Evolutionary conservation across 2,888 invertebrate species (phyloP).

Genomic region (Pandemis cinnamomeana): DNA sequence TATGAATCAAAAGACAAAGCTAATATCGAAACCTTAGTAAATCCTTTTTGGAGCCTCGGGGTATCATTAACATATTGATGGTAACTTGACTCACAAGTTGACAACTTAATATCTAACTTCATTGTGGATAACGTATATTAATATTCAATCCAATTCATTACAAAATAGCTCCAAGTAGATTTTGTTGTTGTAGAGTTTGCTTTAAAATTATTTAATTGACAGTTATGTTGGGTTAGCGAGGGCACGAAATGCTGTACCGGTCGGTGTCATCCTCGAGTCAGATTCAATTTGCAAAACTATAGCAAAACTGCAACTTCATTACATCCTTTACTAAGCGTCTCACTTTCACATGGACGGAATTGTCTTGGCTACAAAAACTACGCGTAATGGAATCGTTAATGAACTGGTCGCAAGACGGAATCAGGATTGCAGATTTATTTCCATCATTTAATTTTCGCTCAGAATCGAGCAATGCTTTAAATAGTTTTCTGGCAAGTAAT

Average conservation of each 20-base stretch:
- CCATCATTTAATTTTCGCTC: constrained; percentile 34
- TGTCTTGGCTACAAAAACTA: neutral
- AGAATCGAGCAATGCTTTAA: constrained; percentile 9
- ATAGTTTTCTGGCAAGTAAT: constrained; percentile 8
- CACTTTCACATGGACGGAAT: neutral
- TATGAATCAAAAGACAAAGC: neutral
- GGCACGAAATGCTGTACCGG: constrained; percentile 42
- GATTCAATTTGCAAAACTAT: constrained; percentile 28
- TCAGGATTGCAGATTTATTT: constrained; percentile 21
- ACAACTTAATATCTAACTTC: constrained; percentile 52
- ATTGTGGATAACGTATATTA: constrained; percentile 55
- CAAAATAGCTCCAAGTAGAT: constrained; percentile 50
- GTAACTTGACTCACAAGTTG: constrained; percentile 42
- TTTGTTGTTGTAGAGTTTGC: constrained; percentile 23
- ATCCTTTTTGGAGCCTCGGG: neutral
- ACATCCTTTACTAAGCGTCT: neutral
- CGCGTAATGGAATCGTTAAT: neutral
- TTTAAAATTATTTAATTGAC: constrained; percentile 44
- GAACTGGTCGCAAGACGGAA: neutral
- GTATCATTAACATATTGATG: neutral
- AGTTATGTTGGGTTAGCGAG: constrained; percentile 39
- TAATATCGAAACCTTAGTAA: no score
- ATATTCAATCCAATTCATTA: constrained; percentile 50
- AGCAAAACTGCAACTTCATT: constrained; percentile 15
- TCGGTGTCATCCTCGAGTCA: constrained; percentile 38